Conservation (phyloP, 2,797 vertebrate genomes). For the Phalloptychus januarius region DNA sequence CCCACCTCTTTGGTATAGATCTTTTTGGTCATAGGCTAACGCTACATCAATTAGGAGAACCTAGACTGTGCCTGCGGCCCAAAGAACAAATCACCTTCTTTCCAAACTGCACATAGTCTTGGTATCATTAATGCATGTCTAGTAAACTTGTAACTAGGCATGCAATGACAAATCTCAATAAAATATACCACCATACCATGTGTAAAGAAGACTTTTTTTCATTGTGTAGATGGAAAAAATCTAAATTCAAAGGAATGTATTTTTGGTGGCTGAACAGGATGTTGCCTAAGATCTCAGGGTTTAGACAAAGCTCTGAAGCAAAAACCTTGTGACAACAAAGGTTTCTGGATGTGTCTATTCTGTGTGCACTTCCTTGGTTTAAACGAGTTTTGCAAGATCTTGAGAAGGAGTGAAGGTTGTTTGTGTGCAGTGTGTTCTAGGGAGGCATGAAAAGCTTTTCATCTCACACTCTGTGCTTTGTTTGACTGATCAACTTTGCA, state of each 20-base stretch:
- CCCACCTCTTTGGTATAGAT: slow-evolving; percentile 65
- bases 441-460: slow-evolving; percentile 67
- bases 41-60: slow-evolving; percentile 80
- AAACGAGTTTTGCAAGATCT: slow-evolving; percentile 58
- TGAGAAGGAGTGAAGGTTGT: slow-evolving; percentile 45
- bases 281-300: slow-evolving; percentile 46
- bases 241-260: slow-evolving; percentile 39
- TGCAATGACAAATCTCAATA: slow-evolving; percentile 67
- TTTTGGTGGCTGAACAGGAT: slow-evolving; percentile 39
- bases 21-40: slow-evolving; percentile 75
- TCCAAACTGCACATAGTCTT: slow-evolving; percentile 60
- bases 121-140: slow-evolving; percentile 69
- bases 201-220: slow-evolving; percentile 29
- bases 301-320: slow-evolving; percentile 44
- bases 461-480: slow-evolving; percentile 69
- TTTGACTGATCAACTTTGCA: slow-evolving; percentile 72
- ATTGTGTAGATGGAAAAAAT: slow-evolving; percentile 4
- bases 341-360: slow-evolving; percentile 48
- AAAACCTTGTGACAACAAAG: slow-evolving; percentile 57
- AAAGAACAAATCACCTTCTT: slow-evolving; percentile 75
- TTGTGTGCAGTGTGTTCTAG: slow-evolving; percentile 65
- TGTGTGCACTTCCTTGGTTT: slow-evolving; percentile 52
- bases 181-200: slow-evolving; percentile 35
- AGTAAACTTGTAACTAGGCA: slow-evolving; percentile 62
- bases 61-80: slow-evolving; percentile 66